phyloP scores from a whole-genome alignment of 2,888 invertebrate species.

The Dasysyrphus albostriatus region DNA sequence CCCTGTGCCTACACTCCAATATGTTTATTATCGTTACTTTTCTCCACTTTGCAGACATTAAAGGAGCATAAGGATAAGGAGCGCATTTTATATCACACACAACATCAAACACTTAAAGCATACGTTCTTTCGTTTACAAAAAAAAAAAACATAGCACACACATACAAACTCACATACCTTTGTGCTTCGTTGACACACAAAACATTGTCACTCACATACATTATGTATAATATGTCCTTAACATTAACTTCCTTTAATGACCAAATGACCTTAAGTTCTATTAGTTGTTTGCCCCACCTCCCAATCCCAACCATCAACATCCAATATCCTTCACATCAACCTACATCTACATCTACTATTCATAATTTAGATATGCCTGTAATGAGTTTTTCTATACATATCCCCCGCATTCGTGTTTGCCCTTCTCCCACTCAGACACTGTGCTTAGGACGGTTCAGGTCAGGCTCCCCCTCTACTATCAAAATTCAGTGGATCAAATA shows the following conservation, averaged over 20 bases:
- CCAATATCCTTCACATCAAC: conserved; percentile 41
- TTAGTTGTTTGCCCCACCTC: conserved; percentile 52
- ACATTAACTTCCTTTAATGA: conserved; percentile 74
- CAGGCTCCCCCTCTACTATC: conserved; percentile 8
- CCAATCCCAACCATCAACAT: conserved; percentile 22
- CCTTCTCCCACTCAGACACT: not conserved
- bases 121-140: conserved; percentile 17
- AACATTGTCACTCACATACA: conserved; percentile 40
- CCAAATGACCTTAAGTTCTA: conserved; percentile 72
- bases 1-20: not conserved
- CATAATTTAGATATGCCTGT: conserved; percentile 75
- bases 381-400: conserved; percentile 72
- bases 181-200: conserved; percentile 20
- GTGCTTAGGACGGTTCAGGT: conserved; percentile 16
- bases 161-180: conserved; percentile 15
- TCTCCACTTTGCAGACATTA: conserved; percentile 53
- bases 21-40: not conserved
- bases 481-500: conserved; percentile 70
- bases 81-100: conserved; percentile 61
- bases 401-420: conserved; percentile 12
- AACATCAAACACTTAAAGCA: conserved; percentile 68
- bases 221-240: conserved; percentile 51
- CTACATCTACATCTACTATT: conserved; percentile 68
- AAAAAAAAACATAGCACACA: not conserved
- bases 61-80: conserved; percentile 63